These are phyloP conservation scores for Leptodactylus fallax DNA, from an alignment of 2,797 vertebrate genomes.

Conservation along the genomic window DNA sequence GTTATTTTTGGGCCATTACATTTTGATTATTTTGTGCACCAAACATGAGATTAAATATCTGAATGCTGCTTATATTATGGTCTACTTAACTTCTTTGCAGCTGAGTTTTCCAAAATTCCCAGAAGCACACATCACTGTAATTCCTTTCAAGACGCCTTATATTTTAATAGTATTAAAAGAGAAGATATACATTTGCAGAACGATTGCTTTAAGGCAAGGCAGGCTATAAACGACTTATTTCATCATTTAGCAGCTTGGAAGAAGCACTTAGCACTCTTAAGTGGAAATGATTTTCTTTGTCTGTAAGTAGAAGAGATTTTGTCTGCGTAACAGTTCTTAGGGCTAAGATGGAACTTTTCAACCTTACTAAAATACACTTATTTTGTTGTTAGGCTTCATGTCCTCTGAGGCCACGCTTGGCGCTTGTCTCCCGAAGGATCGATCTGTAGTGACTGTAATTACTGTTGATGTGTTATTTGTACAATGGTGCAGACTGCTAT, in stretches of 20 bases:
- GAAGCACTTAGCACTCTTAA: conserved; percentile 33
- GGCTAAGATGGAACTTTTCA: conserved; percentile 33
- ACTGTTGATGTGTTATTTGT: conserved; percentile 50
- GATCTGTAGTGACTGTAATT: conserved; percentile 45
- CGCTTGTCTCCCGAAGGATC: conserved; percentile 40
- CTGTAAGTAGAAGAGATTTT: conserved; percentile 28
- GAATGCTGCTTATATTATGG: background rate
- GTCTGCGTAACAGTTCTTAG: conserved; percentile 18
- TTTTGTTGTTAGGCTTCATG: conserved; percentile 14
- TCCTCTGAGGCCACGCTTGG: conserved; percentile 43
- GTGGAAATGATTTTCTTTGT: conserved; percentile 36
- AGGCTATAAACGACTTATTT: conserved; percentile 18
- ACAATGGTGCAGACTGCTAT: conserved; percentile 44
- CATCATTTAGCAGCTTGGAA: conserved; percentile 31
- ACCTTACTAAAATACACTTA: conserved; percentile 17
- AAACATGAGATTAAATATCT: background rate
- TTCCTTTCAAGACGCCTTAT: conserved; percentile 7
- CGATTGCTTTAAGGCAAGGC: conserved; percentile 12
- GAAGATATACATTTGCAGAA: conserved; percentile 11
- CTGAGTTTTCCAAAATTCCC: background rate
- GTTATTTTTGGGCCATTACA: background rate
- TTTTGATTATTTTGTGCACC: background rate
- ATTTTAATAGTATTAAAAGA: conserved; percentile 18
- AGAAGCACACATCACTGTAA: background rate
- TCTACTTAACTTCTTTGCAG: background rate